Conservation (phyloP, 2,888 invertebrate species). For the Darwinula stevensoni region DNA sequence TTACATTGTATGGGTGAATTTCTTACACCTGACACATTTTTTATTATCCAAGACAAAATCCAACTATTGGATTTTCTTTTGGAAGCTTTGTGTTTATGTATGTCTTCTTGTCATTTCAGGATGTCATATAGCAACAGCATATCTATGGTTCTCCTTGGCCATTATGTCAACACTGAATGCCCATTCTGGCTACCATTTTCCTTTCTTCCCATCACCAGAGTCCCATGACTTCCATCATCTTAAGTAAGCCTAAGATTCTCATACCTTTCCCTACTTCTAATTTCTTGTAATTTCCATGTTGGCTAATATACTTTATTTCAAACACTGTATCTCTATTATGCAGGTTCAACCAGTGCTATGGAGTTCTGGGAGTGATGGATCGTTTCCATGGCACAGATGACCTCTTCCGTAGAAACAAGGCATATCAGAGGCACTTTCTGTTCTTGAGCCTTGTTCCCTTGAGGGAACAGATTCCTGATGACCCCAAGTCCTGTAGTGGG, state of each 20-base stretch:
- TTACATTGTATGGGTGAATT: no score
- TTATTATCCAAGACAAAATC: no score
- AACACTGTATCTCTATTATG: constrained; percentile 8
- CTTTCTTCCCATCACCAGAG: constrained; percentile 54
- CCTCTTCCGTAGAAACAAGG: constrained; percentile 35
- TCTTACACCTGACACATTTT: no score
- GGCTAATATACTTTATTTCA: constrained; percentile 3
- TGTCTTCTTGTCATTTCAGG: no score
- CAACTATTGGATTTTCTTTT: no score
- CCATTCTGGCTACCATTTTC: constrained; percentile 58
- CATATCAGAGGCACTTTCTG: constrained; percentile 31
- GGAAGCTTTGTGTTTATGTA: no score
- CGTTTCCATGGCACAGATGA: constrained; percentile 52
- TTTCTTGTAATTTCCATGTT: no score
- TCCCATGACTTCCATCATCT: constrained; percentile 64
- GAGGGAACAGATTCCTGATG: constrained; percentile 11
- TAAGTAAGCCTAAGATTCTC: constrained; percentile 23
- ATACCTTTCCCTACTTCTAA: no score
- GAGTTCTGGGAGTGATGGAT: constrained; percentile 48
- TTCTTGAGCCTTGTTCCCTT: constrained; percentile 15
- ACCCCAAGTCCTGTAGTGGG: not conserved
- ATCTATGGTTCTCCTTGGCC: constrained; percentile 50
- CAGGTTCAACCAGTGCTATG: constrained; percentile 57
- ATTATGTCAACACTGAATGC: constrained; percentile 44
- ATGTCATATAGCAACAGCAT: constrained; percentile 40